Evolutionary conservation across 2,888 invertebrate species (phyloP).

Genomic region (Meandrusa payeni): DNA sequence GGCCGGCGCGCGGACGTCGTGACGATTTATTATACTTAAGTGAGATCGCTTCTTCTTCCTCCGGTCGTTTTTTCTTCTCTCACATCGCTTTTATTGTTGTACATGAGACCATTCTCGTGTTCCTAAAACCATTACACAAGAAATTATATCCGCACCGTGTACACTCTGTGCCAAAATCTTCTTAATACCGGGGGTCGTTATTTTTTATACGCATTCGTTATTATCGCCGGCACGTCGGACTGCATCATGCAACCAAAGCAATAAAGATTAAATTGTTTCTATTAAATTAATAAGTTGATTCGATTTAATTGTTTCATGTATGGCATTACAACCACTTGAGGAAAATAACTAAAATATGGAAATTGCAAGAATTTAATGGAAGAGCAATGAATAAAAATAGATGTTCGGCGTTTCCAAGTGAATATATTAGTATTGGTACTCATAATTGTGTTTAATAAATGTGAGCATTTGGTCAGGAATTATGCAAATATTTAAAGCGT

Average conservation of each 20-base stretch:
- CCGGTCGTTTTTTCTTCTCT: constrained; percentile 8
- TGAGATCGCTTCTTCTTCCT: constrained; percentile 10
- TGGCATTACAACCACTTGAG: too few relatives aligned
- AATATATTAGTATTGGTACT: too few relatives aligned
- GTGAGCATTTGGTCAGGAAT: too few relatives aligned
- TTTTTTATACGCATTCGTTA: constrained; percentile 1
- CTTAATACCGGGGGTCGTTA: constrained; percentile 5
- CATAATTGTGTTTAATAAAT: too few relatives aligned
- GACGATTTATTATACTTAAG: constrained; percentile 25
- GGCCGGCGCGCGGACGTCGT: constrained; percentile 1
- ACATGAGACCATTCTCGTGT: constrained; percentile 8
- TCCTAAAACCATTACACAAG: constrained; percentile 10
- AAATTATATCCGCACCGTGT: constrained; percentile 13
- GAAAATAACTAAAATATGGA: too few relatives aligned
- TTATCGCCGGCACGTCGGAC: neutral
- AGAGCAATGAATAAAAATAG: too few relatives aligned
- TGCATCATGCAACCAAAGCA: neutral
- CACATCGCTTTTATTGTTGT: constrained; percentile 7
- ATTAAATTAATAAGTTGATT: too few relatives aligned
- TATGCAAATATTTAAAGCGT: too few relatives aligned
- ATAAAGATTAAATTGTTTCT: too few relatives aligned
- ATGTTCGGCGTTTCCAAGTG: too few relatives aligned
- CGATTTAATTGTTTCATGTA: too few relatives aligned
- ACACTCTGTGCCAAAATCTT: constrained; percentile 9
- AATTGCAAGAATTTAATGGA: too few relatives aligned